Conservation (phyloP, 2,797 vertebrate species). For the Cirrhinus mrigala region DNA sequence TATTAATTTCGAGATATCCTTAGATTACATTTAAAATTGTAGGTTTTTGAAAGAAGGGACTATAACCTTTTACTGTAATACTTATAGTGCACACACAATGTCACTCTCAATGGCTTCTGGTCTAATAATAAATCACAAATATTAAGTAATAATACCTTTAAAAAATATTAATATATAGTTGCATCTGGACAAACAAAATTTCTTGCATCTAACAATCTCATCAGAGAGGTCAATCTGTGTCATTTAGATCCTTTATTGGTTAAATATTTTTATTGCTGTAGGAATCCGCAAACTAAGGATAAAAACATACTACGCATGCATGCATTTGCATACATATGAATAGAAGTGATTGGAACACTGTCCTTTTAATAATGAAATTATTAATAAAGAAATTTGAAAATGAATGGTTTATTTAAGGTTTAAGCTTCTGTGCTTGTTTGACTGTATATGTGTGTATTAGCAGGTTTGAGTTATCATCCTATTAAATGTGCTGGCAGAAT, state of each 20-base stretch:
- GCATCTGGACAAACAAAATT: not conserved
- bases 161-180: not conserved
- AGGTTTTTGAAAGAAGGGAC: too few relatives aligned
- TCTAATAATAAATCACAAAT: not conserved
- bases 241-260: not conserved
- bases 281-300: not conserved
- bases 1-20: too few relatives aligned
- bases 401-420: slow-evolving; percentile 30
- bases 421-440: not conserved
- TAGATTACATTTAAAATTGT: too few relatives aligned
- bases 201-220: not conserved
- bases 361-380: not conserved
- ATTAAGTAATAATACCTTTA: not conserved
- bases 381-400: not conserved
- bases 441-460: not conserved
- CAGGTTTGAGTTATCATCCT: not conserved
- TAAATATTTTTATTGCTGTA: not conserved
- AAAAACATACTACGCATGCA: not conserved
- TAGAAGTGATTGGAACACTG: too few relatives aligned
- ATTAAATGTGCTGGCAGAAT: not conserved
- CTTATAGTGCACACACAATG: too few relatives aligned
- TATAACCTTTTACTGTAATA: too few relatives aligned
- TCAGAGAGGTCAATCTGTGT: not conserved
- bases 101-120: not conserved
- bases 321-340: not conserved